Conservation (phyloP, 2,888 invertebrate genomes). For the Oithona nana region DNA sequence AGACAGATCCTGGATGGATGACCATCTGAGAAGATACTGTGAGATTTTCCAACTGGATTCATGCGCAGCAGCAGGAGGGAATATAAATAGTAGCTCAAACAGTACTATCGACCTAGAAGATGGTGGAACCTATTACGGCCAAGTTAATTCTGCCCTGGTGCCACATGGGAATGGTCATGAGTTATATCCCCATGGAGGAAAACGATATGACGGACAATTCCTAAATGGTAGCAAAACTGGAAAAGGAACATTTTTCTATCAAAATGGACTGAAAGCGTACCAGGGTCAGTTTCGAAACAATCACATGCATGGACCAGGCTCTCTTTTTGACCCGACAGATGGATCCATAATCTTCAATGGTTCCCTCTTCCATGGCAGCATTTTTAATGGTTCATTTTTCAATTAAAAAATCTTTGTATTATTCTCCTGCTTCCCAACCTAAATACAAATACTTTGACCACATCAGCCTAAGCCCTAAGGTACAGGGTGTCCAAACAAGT, state of each 20-base stretch:
- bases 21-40: too few relatives aligned
- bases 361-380: neutral
- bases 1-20: too few relatives aligned
- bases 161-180: neutral
- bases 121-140: neutral
- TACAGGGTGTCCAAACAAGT: too few relatives aligned
- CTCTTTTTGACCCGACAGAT: neutral
- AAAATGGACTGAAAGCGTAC: neutral
- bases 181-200: neutral
- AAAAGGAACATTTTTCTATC: neutral
- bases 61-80: too few relatives aligned
- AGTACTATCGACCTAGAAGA: neutral
- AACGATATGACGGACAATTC: neutral
- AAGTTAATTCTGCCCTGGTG: neutral
- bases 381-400: conserved; percentile 3
- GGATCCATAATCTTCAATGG: neutral
- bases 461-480: too few relatives aligned
- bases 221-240: neutral
- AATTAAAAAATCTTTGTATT: too few relatives aligned
- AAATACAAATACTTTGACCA: too few relatives aligned
- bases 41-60: neutral
- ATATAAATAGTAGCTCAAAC: too few relatives aligned
- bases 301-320: conserved; percentile 6
- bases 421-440: too few relatives aligned
- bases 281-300: neutral